phyloP scores from a whole-genome alignment of 2,888 invertebrate genomes.

The Drosophila histrio region DNA sequence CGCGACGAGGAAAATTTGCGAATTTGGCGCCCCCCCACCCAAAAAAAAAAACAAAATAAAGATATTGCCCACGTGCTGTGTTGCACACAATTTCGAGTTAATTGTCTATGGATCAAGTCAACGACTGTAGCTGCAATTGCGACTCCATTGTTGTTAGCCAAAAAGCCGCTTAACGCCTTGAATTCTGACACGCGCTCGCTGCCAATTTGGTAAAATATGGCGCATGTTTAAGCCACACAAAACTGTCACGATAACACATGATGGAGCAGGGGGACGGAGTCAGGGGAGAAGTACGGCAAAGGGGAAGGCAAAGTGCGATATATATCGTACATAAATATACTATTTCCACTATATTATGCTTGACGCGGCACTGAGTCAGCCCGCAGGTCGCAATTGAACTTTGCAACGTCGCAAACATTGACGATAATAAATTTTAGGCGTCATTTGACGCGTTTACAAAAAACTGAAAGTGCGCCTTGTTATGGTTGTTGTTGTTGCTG shows the following conservation, averaged over 20 bases:
- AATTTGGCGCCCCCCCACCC: constrained; percentile 36
- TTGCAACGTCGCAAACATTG: constrained; percentile 51
- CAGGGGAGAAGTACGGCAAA: no score
- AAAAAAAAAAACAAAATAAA: no score
- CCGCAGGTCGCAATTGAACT: constrained; percentile 53
- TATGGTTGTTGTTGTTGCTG: constrained; percentile 11
- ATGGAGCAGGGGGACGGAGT: background rate
- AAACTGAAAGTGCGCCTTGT: constrained; percentile 43
- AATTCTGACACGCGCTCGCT: constrained; percentile 69
- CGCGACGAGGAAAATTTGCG: constrained; percentile 26
- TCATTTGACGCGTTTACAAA: constrained; percentile 68
- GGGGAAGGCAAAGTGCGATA: background rate
- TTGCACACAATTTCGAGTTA: constrained; percentile 70
- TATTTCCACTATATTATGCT: constrained; percentile 29
- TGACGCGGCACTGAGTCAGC: constrained; percentile 54
- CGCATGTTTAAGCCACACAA: constrained; percentile 53
- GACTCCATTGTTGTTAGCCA: constrained; percentile 53
- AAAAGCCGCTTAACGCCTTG: constrained; percentile 71
- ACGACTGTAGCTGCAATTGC: constrained; percentile 19
- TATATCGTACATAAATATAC: background rate
- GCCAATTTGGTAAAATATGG: constrained; percentile 59
- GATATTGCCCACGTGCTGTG: constrained; percentile 71
- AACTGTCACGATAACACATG: constrained; percentile 50
- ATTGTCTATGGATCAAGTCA: constrained; percentile 69
- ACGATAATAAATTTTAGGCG: constrained; percentile 66